Conservation (phyloP, 2,113 vertebrate species). For the Sturnira hondurensis region DNA sequence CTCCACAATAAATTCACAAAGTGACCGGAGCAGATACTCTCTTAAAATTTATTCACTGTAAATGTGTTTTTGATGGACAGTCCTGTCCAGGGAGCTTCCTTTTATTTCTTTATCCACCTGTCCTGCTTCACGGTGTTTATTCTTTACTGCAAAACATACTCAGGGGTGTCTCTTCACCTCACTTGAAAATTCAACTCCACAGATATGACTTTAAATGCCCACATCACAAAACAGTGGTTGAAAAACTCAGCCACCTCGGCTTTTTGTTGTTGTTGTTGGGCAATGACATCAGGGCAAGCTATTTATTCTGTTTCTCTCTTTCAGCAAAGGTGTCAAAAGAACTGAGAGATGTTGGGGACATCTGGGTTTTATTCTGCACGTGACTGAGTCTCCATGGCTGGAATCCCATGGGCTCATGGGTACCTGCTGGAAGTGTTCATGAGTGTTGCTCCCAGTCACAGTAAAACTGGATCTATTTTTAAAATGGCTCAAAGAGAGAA, state of each 20-base stretch:
- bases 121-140: background rate
- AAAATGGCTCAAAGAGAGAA: background rate
- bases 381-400: background rate
- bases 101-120: background rate
- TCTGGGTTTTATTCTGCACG: background rate
- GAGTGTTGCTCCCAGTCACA: background rate
- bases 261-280: background rate
- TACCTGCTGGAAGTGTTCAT: background rate
- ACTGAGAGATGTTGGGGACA: background rate
- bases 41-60: background rate
- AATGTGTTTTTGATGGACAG: background rate
- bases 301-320: background rate
- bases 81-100: background rate
- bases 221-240: background rate
- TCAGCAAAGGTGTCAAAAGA: background rate
- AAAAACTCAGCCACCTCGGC: background rate
- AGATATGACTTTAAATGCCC: background rate
- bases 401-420: background rate
- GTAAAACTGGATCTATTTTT: background rate
- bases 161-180: background rate
- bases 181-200: background rate
- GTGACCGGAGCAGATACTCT: background rate
- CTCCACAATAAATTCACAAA: background rate
- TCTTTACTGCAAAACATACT: background rate
- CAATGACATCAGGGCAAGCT: background rate